A percentile compares a stretch with the other conserved stretches of the same genome.
These are phyloP conservation scores for Caenorhabditis imperialis DNA, from an alignment of 2,888 invertebrate genomes.

Conservation along the genomic window DNA sequence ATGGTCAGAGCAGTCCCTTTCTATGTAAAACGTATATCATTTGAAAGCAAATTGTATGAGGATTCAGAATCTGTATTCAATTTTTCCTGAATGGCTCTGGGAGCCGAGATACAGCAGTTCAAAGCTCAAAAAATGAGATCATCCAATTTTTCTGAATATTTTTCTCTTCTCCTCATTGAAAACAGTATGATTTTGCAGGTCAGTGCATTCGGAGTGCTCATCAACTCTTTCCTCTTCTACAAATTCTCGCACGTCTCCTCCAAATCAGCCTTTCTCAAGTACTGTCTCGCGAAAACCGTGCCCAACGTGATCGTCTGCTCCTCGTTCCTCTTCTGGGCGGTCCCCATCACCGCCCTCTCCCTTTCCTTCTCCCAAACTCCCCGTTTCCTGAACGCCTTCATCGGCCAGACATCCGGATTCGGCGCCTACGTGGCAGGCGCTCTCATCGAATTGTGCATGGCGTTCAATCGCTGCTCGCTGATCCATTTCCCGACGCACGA, in stretches of 20 bases:
- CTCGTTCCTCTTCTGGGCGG: slow-evolving; percentile 26
- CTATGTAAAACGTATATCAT: no score
- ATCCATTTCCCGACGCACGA: slow-evolving; percentile 4
- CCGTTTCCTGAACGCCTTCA: slow-evolving; percentile 1
- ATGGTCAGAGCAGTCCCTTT: no score
- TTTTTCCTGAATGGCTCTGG: no score
- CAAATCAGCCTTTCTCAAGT: no score
- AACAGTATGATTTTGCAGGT: no score
- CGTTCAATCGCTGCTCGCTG: slow-evolving; percentile 6
- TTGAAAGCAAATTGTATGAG: no score
- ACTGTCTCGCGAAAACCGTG: slow-evolving; percentile 29
- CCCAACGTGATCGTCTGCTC: slow-evolving; percentile 28
- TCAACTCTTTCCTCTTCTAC: slow-evolving; percentile 4
- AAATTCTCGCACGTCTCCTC: no score
- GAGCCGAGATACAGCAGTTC: no score
- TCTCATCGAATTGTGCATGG: slow-evolving; percentile 1
- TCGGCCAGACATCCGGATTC: slow-evolving; percentile 4
- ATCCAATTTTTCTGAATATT: no score
- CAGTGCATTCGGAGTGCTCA: background rate
- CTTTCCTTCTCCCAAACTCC: slow-evolving; percentile 11
- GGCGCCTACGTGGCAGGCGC: slow-evolving; percentile 16
- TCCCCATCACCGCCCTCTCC: slow-evolving; percentile 16
- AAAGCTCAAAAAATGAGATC: no score
- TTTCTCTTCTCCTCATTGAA: no score
- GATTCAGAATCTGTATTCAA: no score